A percentile compares a stretch with the other conserved stretches of the same genome.
Conservation (phyloP, 2,113 vertebrate species). For the Cyprinus carpio region DNA sequence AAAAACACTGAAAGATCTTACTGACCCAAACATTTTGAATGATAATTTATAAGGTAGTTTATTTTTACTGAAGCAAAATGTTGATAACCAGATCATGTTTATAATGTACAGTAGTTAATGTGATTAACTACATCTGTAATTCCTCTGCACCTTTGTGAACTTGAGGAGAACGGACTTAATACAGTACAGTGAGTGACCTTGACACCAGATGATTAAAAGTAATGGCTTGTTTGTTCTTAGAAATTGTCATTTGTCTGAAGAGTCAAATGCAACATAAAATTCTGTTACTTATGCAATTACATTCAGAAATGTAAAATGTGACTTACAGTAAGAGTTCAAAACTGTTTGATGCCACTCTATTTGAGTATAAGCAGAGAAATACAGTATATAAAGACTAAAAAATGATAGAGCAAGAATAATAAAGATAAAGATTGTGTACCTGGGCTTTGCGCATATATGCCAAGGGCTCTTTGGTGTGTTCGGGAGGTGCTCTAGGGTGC, state of each 20-base stretch:
- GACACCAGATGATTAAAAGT: neutral
- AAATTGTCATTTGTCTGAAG: too few relatives aligned
- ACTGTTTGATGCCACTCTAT: too few relatives aligned
- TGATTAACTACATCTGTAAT: neutral
- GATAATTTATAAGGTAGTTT: neutral
- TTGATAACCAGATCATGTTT: neutral
- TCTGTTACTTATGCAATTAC: neutral
- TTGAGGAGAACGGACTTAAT: neutral
- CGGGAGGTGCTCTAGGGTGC: constrained; percentile 81
- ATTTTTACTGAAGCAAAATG: neutral
- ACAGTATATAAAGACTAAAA: neutral
- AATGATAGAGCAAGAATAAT: constrained; percentile 15
- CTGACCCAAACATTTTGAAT: neutral
- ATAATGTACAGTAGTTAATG: neutral
- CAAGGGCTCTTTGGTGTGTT: constrained; percentile 93
- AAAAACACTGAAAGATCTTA: neutral
- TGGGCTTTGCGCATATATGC: constrained; percentile 95
- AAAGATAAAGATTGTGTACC: constrained; percentile 73
- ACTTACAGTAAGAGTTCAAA: neutral
- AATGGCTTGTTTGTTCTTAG: neutral
- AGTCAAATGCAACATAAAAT: neutral
- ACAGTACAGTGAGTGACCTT: neutral
- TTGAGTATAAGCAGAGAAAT: neutral
- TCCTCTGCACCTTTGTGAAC: neutral
- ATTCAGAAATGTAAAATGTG: constrained; percentile 36